Conservation (phyloP, 2,888 invertebrate genomes). For the Dinocampus coccinellae region DNA sequence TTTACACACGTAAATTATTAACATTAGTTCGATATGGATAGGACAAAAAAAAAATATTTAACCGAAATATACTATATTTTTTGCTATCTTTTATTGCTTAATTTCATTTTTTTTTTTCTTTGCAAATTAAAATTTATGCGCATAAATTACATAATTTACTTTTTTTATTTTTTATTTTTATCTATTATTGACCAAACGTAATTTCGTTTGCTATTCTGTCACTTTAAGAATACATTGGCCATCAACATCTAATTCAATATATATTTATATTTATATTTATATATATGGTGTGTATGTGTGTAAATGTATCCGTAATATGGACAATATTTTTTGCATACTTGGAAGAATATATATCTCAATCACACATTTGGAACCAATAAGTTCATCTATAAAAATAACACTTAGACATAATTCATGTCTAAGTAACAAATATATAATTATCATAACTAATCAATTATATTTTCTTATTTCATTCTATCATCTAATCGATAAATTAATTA, state of each 20-base stretch:
- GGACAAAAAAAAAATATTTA: slow-evolving; percentile 33
- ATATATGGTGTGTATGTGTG: no score
- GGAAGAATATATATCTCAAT: slow-evolving; percentile 33
- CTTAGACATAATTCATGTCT: slow-evolving; percentile 53
- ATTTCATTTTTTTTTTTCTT: not conserved
- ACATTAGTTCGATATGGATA: slow-evolving; percentile 44
- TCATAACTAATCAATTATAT: slow-evolving; percentile 42
- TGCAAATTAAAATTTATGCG: not conserved
- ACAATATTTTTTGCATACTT: slow-evolving; percentile 26
- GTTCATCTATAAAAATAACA: slow-evolving; percentile 61
- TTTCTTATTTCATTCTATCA: slow-evolving; percentile 46
- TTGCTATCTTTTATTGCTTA: not conserved
- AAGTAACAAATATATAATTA: slow-evolving; percentile 52
- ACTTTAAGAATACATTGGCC: not conserved
- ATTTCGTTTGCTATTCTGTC: not conserved
- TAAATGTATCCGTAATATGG: not conserved
- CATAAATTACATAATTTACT: not conserved
- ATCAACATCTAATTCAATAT: not conserved
- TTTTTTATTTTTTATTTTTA: no score
- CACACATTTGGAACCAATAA: slow-evolving; percentile 43
- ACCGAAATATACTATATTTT: slow-evolving; percentile 9
- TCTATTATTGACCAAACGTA: not conserved
- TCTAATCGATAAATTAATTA: slow-evolving; percentile 51
- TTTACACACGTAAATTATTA: slow-evolving; percentile 25
- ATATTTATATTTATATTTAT: no score